Base-by-base conservation (phyloP, 2,113 vertebrate species). In the Notothenia coriiceps region DNA sequence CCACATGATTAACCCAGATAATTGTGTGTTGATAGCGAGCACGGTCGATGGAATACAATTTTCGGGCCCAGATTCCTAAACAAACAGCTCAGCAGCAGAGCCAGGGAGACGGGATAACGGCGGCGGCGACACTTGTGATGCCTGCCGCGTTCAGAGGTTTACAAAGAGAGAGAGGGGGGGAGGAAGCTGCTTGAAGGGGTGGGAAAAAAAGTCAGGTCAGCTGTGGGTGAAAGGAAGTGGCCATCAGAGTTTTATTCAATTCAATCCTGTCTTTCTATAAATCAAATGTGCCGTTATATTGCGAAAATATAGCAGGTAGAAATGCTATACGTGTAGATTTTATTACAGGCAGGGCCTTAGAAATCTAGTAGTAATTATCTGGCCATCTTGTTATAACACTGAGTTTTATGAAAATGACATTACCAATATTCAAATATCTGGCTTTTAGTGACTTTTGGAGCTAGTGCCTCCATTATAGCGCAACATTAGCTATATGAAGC, bases 1-100 rank as follows among this genome's bases (percentile, higher is more conserved):
- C 98, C 98, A 99, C 98, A 99, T 99, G 98, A 99, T 99, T 99
- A 99, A 99, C 96, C 97, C 97, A 99, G 97, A 99, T 99, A 99
- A 99, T 99, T 99, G 98, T 99, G 98, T 99, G 98, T 99, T 99
- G 98, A 99, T 99, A 99, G 98, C 95, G 95, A 99, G 97, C 97
- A 96, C 98, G 98, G 97, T 98, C 97, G 97, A 97, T 97, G 98
- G 98, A 99, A 99, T 99, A 99, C 97, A 98, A 99, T 99, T 98
- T 95, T 98, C 97, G 94, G 95, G 96, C 92, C 93, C 96, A 96
- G 97, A 96, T 98, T 99, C 98, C 97, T 98, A 98, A 99, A 98
- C 98, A 99, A 99, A 99, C 97, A 98, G 96, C 96, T 97, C 96
- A 97, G 95, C 95, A 97, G 95, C 94, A 49, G 74, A 83, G 83